These are phyloP conservation scores for Drosophila ezoana DNA, from an alignment of 2,888 invertebrate genomes.

Conservation along the genomic window DNA sequence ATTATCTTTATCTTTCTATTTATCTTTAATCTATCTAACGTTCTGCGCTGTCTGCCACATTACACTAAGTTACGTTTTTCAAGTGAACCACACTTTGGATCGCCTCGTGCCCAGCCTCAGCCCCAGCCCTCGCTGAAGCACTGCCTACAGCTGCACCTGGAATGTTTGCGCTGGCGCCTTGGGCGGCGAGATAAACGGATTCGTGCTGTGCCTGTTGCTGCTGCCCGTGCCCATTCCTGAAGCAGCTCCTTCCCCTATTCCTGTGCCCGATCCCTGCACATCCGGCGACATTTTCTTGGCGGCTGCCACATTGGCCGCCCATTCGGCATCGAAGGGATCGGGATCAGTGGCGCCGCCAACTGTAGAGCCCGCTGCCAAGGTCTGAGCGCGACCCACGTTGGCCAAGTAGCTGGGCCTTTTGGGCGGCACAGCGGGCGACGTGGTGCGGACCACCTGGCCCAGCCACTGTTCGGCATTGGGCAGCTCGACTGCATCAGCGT, in stretches of 20 bases:
- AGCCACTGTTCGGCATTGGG: conserved; percentile 94
- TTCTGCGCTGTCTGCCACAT: conserved; percentile 52
- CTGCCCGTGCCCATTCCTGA: conserved; percentile 5
- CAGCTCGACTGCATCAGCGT: conserved; percentile 85
- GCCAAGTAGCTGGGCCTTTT: conserved; percentile 86
- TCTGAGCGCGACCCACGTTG: conserved; percentile 87
- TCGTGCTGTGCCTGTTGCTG: conserved; percentile 82
- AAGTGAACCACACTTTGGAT: conserved; percentile 80
- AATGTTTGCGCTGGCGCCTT: conserved; percentile 85
- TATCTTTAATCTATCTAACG: conserved; percentile 38
- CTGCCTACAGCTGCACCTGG: conserved; percentile 84
- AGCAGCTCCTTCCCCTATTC: conserved; percentile 13
- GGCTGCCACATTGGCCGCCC: conserved; percentile 87
- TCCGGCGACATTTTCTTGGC: conserved; percentile 86
- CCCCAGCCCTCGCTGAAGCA: conserved; percentile 2
- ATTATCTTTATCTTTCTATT: conserved; percentile 7
- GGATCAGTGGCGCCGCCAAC: conserved; percentile 85
- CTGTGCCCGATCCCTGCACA: conserved; percentile 32
- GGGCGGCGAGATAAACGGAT: conserved; percentile 85
- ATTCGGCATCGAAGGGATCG: conserved; percentile 93
- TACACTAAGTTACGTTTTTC: conserved; percentile 72
- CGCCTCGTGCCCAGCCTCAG: conserved; percentile 30
- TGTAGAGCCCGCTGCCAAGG: conserved; percentile 86
- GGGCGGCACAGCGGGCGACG: conserved; percentile 86
- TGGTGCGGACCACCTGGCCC: conserved; percentile 89